Evolutionary conservation across 2,113 vertebrate species (phyloP).

Genomic region (Plectropomus leopardus): DNA sequence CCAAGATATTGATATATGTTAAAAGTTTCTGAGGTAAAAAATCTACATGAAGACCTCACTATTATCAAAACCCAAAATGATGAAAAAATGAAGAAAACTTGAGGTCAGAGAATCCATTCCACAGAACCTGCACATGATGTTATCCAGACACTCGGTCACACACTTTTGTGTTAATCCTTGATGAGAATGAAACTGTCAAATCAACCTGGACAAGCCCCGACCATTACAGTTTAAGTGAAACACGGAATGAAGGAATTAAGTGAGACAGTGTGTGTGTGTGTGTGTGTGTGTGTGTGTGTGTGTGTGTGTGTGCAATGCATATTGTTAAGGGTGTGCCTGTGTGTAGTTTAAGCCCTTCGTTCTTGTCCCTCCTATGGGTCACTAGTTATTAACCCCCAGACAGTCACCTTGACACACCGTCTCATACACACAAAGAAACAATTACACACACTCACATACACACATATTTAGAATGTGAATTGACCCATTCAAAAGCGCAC

Average conservation of each 20-base stretch:
- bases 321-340: neutral
- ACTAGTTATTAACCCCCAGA: conserved; percentile 80
- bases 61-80: neutral
- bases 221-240: conserved; percentile 31
- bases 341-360: conserved; percentile 45
- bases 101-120: conserved; percentile 18
- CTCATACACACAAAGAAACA: conserved; percentile 30
- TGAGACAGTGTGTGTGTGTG: neutral
- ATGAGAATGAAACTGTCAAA: conserved; percentile 45
- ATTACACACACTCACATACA: conserved; percentile 19
- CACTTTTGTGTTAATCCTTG: conserved; percentile 32
- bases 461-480: conserved; percentile 14
- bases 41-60: neutral
- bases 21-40: neutral
- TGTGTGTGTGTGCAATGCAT: neutral
- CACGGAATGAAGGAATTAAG: conserved; percentile 26
- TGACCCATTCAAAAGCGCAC: conserved; percentile 27
- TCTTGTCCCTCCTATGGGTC: conserved; percentile 67
- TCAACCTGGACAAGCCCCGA: conserved; percentile 24
- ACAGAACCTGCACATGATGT: neutral
- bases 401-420: conserved; percentile 75
- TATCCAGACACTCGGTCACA: neutral
- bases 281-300: conserved; percentile 25
- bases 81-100: neutral
- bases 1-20: neutral